Evolutionary conservation across 2,797 vertebrate genomes (phyloP), one percentile per base, ranked within the genome.

Genomic region (Cyclopterus lumpus): DNA sequence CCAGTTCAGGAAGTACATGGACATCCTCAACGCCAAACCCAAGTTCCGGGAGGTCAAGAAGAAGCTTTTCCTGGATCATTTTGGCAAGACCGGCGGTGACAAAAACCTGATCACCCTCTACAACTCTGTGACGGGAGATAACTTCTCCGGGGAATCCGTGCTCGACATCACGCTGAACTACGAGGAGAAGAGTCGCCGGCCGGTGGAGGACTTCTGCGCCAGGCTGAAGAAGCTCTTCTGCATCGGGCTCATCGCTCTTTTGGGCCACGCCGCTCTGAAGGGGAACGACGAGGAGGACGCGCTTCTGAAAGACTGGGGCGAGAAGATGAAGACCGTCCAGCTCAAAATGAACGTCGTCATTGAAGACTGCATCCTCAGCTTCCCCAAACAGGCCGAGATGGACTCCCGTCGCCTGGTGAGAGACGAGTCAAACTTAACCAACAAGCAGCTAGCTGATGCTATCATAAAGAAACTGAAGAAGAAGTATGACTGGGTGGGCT

Each of bases 1-100:
- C 87, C 95, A 95, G 79, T 96, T 96, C 81, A 89, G 95, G 75
- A 95, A 95, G 77, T 96, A 95, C 88, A 95, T 96, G 95, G 95
- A 95, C 79, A 94, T 96, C 85, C 93, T 95, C 30, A 94, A 93
- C 0, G 93, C 94, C 71, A 95, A 93, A 48, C 90, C 94, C 2
- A 91, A 95, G 67, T 95, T 89, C 82, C n/a, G 90, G 38, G 93
- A 96, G 14, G 93, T 91, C 49, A 93, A 95, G 87, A 95, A 95
- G 85, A 94, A 94, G 84, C 80, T 82, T 7, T 96, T 96, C 83
- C 73, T 96, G 80, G 92, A 94, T 0, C 94, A 95, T 74, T 96
- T 95, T 15, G 82, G 49, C 40, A 94, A 76, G 48, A 92, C 90
- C 0, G 94, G 92, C 0, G 94, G 93, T 0, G 93, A 95, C 26